A percentile compares a stretch with the other conserved stretches of the same genome.
These are phyloP conservation scores for Anser cygnoides DNA, from an alignment of 2,113 vertebrate genomes.

Conservation along the genomic window DNA sequence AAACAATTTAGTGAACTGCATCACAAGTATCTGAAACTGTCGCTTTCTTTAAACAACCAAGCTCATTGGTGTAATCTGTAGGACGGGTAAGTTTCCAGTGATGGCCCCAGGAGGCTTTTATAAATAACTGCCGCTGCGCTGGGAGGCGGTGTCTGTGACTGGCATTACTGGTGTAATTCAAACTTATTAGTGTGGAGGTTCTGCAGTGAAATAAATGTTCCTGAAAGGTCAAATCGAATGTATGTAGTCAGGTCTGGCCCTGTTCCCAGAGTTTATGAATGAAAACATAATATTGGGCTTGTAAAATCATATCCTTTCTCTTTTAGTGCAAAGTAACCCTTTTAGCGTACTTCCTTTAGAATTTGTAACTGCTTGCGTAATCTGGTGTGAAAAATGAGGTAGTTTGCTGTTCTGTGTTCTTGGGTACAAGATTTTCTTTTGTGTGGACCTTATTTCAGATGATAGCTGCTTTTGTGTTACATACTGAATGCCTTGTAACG, in stretches of 20 bases:
- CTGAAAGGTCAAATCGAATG: constrained; percentile 42
- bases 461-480: neutral
- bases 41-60: neutral
- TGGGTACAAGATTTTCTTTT: constrained; percentile 3
- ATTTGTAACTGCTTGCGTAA: constrained; percentile 37
- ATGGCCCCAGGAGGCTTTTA: neutral
- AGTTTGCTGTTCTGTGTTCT: constrained; percentile 15
- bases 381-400: constrained; percentile 7
- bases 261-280: constrained; percentile 37
- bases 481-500: neutral
- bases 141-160: neutral
- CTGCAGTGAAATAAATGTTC: constrained; percentile 30
- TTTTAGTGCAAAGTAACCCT: constrained; percentile 14
- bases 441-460: constrained; percentile 21
- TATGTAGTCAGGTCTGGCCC: constrained; percentile 25
- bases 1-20: neutral
- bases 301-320: constrained; percentile 44
- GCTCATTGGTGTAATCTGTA: neutral
- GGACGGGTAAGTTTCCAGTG: accelerated
- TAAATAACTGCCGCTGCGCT: neutral
- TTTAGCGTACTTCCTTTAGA: constrained; percentile 17
- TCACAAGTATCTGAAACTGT: neutral
- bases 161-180: neutral
- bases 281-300: constrained; percentile 43
- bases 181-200: neutral